Percentiles rank a stretch among this genome's conserved stretches.
phyloP scores from a whole-genome alignment of 2,113 vertebrate species.

The Penelope pileata region DNA sequence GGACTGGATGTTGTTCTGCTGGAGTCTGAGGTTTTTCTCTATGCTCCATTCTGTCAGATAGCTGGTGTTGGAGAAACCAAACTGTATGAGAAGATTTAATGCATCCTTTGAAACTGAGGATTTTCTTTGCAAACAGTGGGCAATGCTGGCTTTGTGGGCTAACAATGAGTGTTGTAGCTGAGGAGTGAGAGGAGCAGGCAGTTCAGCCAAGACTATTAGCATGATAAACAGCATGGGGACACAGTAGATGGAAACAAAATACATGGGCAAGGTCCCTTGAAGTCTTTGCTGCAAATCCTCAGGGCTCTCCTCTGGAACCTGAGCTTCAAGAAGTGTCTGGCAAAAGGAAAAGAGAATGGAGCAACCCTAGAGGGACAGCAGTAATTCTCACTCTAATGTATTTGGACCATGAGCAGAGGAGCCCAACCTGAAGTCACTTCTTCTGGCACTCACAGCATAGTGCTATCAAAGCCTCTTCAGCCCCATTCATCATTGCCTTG shows the following conservation, averaged over 20 bases:
- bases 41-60: not conserved
- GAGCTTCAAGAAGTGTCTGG: not conserved
- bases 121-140: not conserved
- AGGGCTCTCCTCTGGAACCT: not conserved
- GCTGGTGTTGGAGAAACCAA: not conserved
- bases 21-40: not conserved
- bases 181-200: not conserved
- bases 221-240: not conserved
- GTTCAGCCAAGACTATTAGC: not conserved
- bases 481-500: not conserved
- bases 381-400: not conserved
- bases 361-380: not conserved
- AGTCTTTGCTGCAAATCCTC: not conserved
- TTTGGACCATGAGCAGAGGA: not conserved
- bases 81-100: not conserved
- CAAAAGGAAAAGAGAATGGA: not conserved
- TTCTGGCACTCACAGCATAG: not conserved
- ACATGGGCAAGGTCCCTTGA: not conserved
- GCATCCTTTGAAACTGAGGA: not conserved
- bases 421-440: not conserved
- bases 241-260: not conserved
- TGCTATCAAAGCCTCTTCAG: not conserved
- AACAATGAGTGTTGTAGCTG: not conserved
- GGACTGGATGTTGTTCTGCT: not conserved
- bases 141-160: not conserved